A percentile compares a stretch with the other conserved stretches of the same genome.
Conservation (phyloP, 35 echinoderm and acorn worm species). For the Ophiothrix spiculata region DNA sequence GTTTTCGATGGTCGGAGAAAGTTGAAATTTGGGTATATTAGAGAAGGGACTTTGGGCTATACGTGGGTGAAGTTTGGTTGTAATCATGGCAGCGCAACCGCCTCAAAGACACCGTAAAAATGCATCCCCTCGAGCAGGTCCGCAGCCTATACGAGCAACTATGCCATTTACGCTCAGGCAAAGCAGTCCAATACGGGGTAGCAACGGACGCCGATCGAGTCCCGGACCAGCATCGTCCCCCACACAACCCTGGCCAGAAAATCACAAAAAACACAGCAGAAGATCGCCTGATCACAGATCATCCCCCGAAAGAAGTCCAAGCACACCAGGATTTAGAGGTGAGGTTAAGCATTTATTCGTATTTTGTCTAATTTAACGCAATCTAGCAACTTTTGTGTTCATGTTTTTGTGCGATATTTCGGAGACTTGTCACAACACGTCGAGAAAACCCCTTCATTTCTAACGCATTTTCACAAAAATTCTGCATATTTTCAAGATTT, state of each 20-base stretch:
- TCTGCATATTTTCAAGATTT: neutral
- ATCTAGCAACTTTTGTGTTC: neutral
- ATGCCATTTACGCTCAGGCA: constrained; percentile 76
- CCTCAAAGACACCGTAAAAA: constrained; percentile 72
- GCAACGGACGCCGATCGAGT: constrained; percentile 78
- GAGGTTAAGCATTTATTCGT: neutral
- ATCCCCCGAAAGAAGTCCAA: constrained; percentile 96
- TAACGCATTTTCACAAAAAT: neutral
- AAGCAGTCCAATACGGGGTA: constrained; percentile 86
- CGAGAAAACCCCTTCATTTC: neutral
- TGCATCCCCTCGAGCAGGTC: constrained; percentile 79
- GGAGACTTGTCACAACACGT: neutral
- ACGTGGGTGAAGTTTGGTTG: constrained; percentile 6
- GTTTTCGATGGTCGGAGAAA: neutral
- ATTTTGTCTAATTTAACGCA: neutral
- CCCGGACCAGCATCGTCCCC: constrained; percentile 69
- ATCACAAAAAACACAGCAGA: constrained; percentile 70
- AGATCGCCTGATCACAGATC: constrained; percentile 78
- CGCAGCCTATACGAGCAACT: constrained; percentile 87
- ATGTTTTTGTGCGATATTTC: neutral
- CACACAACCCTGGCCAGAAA: constrained; percentile 75
- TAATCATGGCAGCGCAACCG: constrained; percentile 70
- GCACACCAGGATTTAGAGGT: constrained; percentile 93
- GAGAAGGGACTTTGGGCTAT: neutral
- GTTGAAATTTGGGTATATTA: neutral